Conservation (phyloP, 2,797 vertebrate genomes). For the Antrozous pallidus region DNA sequence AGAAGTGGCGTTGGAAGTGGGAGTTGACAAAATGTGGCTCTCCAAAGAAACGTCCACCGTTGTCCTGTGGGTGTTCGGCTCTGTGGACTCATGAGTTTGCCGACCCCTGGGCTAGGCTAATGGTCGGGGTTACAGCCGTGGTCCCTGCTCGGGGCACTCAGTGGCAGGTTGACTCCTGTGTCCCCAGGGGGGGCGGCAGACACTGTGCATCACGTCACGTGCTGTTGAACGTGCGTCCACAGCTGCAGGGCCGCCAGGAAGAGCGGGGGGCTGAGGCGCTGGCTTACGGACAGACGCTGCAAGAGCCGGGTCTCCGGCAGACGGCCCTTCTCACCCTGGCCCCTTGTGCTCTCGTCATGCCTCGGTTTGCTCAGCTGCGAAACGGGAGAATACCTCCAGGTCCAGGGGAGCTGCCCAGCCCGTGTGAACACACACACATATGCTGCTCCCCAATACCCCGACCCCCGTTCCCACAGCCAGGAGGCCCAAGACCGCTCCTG, state of each 20-base stretch:
- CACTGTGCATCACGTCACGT: neutral
- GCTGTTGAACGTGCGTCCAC: neutral
- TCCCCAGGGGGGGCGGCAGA: too few species aligned
- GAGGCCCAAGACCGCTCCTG: neutral
- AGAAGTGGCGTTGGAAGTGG: too few species aligned
- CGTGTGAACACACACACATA: rapidly evolving
- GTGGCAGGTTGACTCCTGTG: neutral
- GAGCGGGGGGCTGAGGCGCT: neutral
- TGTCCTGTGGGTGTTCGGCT: too few species aligned
- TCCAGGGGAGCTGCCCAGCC: neutral
- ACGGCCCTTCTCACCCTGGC: neutral
- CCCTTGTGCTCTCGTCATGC: neutral
- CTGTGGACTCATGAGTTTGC: too few species aligned
- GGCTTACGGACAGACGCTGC: too few species aligned
- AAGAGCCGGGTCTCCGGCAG: neutral
- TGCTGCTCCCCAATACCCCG: neutral
- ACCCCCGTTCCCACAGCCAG: neutral
- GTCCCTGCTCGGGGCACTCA: neutral
- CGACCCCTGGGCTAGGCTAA: too few species aligned
- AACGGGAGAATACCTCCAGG: neutral
- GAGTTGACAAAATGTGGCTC: too few species aligned
- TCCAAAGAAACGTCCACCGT: too few species aligned
- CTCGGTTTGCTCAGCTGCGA: neutral
- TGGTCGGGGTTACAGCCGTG: rapidly evolving
- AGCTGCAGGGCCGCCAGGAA: neutral